Base-by-base conservation (phyloP, 2,113 vertebrate species). In the Gallinago undulata region DNA sequence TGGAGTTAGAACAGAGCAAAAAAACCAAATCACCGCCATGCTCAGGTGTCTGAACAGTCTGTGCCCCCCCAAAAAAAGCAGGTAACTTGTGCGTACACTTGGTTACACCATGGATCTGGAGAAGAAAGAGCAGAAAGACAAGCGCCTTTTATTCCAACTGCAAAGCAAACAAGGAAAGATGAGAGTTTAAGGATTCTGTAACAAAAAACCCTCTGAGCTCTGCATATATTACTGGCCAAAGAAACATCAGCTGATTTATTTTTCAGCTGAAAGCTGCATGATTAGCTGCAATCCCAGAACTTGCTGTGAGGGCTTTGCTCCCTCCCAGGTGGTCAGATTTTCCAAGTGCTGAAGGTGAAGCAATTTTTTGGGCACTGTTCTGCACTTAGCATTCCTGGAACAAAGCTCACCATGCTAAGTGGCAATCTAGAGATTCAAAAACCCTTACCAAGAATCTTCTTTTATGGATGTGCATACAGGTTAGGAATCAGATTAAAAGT, bases 11-110 rank as follows among this genome's bases (percentile, higher is more conserved):
- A 12, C 2, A 33, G 0, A 64, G 63, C 53, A 74, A 67, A 37
- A 37, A 39, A 59, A 79, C 25, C 2, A 53, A 43, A 76, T 14
- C 4, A 8, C 8, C 1, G 1, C 39, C 28, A 18, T 13, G 17
- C 16, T 43, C 39, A 51, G 57, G 70, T 83, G 24, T 8, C 35
- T 31, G 91, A 73, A 30, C n/a, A 60, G 31, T 6, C 10, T n/a
- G 22, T 30, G 60, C 60, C 59, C 64, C 60, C 59, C 64, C 8
- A 5, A 6, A 11, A 21, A 19, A 57, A 51, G 37, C 3, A 47
- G 23, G 1, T 1, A 33, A 19, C 2, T 4, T 53, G 18, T 35
- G 41, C 10, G 19, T 13, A 4, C 15, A 6, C 27, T n/a, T 33
- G 10, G 66, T 74, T 19, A 11, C 30, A 15, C 25, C 10, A 2